These are phyloP conservation scores for Tretioscincus oriximinensis DNA, from an alignment of 2,113 vertebrate species.

Conservation along the genomic window DNA sequence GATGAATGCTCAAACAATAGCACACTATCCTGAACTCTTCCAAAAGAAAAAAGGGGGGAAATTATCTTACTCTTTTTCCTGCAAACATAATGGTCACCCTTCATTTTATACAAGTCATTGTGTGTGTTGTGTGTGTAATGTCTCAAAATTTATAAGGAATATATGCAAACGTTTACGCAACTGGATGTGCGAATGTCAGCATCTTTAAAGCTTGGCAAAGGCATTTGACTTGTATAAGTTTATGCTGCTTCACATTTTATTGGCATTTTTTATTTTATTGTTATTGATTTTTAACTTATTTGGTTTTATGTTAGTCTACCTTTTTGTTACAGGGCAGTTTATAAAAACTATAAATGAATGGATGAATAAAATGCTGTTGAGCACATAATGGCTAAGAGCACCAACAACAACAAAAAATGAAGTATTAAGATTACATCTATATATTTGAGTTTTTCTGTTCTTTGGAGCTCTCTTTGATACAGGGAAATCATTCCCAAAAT, in stretches of 20 bases:
- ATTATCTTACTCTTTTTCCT: no score
- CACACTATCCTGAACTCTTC: no score
- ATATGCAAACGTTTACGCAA: neutral
- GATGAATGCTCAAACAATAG: no score
- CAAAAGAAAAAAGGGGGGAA: no score
- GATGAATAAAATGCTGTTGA: neutral
- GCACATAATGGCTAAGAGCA: neutral
- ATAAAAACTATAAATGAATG: neutral
- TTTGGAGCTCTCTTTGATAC: no score
- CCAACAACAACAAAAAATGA: neutral
- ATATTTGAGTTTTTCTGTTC: no score
- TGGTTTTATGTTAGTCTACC: neutral
- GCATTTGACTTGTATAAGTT: neutral
- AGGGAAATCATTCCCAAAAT: no score
- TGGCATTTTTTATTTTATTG: neutral
- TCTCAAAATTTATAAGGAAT: no score
- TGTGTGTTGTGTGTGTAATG: no score
- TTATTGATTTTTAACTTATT: neutral
- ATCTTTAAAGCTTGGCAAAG: neutral
- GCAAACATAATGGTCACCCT: no score
- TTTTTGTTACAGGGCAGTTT: neutral
- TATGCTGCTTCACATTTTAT: neutral
- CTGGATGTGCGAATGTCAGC: neutral
- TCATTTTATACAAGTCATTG: no score
- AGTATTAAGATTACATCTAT: neutral